Evolutionary conservation across 2,888 invertebrate genomes (phyloP).

Genomic region (Cylloceria caligata): DNA sequence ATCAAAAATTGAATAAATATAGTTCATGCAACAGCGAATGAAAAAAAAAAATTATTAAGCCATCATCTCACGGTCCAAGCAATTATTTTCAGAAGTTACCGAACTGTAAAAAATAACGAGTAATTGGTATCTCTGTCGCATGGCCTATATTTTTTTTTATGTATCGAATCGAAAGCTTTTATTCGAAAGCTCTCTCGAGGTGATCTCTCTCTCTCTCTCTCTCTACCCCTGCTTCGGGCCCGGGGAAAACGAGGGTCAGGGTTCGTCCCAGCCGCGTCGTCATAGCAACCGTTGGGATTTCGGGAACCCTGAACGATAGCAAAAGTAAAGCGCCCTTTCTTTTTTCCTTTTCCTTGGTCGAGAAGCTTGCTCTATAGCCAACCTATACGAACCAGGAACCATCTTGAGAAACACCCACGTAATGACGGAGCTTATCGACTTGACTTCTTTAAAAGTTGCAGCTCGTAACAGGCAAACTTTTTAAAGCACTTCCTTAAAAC

Average conservation of each 20-base stretch:
- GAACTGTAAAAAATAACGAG: conserved; percentile 11
- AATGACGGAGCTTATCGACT: conserved; percentile 70
- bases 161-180: conserved; percentile 63
- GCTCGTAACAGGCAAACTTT: conserved; percentile 28
- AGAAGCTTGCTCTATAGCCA: conserved; percentile 45
- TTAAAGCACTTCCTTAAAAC: neutral
- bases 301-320: conserved; percentile 72
- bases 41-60: neutral
- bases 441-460: conserved; percentile 43
- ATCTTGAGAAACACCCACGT: conserved; percentile 74
- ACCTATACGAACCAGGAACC: conserved; percentile 72
- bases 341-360: conserved; percentile 30
- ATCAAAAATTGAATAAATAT: no score
- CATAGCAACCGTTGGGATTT: conserved; percentile 77
- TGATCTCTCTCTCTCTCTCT: conserved; percentile 29
- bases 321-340: conserved; percentile 75
- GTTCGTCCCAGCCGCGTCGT: conserved; percentile 73
- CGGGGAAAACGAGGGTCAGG: conserved; percentile 69
- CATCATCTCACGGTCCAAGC: neutral
- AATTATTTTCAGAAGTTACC: conserved; percentile 7
- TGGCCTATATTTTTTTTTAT: conserved; percentile 38
- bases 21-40: no score
- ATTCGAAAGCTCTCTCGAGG: conserved; percentile 62
- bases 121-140: conserved; percentile 29
- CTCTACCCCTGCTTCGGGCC: conserved; percentile 47